Base-by-base conservation (phyloP, 2,113 vertebrate genomes). In the Chunga burmeisteri region DNA sequence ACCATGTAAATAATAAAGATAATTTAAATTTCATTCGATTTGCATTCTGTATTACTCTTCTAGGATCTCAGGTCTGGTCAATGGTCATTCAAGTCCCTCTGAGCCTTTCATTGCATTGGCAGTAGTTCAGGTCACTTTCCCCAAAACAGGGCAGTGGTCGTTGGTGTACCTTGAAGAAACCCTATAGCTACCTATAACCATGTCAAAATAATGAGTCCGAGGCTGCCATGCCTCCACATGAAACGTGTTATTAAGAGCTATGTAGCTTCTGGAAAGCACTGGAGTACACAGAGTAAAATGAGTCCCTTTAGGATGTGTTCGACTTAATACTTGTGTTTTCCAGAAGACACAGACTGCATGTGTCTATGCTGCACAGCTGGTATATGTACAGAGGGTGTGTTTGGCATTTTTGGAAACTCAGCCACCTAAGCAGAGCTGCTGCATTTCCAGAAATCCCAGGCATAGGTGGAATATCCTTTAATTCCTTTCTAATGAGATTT, bases 401-500 rank as follows among this genome's bases (percentile, higher is more conserved):
- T 55, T 87, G 53, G 14, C 0, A 0, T 66, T 70, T 62, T 42
- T 42, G 70, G 44, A 50, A 29, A 47, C 11, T 6, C 44, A 90
- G 34, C 14, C 13, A 5, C 30, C 26, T 61, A 63, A 83, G 61
- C 18, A 34, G 26, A 88, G 44, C 58, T 83, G 38, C 75, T 90
- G 49, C 23, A 19, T 77, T 90, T 88, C 62, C 75, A 80, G 62
- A 90, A 88, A 62, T 46, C 29, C 50, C 53, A 90, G 72, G 26
- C 29, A 25, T 17, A 58, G 25, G 9, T 80, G 36, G 26, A 73
- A 7, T 26, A 58, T 66, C 27, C 55, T 62, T 83, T 88, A 86
- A 86, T 88, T 91, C 50, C n/a, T 74, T 91, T 92, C 42, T 91
- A 88, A 84, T 96, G 47, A 92, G 44, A 78, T 92, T 97, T 92